Percentiles rank a stretch among this genome's conserved stretches.
phyloP scores from a whole-genome alignment of 2,888 invertebrate species.

The Limenitis camilla region DNA sequence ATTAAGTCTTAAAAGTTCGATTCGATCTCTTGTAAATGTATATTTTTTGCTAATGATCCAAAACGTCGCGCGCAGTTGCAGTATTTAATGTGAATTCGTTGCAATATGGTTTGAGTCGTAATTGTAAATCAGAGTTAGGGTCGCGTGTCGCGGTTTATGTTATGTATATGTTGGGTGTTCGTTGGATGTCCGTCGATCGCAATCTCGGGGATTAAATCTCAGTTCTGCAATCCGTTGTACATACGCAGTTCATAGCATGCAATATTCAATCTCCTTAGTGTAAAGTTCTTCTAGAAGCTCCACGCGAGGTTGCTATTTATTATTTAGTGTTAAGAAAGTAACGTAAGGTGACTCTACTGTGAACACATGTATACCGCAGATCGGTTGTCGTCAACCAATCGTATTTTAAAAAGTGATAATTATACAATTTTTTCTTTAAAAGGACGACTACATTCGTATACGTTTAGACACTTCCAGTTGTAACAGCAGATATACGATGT shows the following conservation, averaged over 20 bases:
- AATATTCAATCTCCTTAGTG: slow-evolving; percentile 69
- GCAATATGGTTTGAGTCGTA: slow-evolving; percentile 68
- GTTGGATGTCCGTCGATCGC: slow-evolving; percentile 56
- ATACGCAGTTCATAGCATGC: slow-evolving; percentile 55
- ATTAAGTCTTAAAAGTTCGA: slow-evolving; percentile 70
- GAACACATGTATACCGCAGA: slow-evolving; percentile 71
- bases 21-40: slow-evolving; percentile 75
- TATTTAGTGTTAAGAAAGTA: slow-evolving; percentile 70
- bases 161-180: slow-evolving; percentile 68
- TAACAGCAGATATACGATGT: slow-evolving; percentile 71
- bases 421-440: slow-evolving; percentile 66
- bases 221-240: slow-evolving; percentile 52
- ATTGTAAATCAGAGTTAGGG: slow-evolving; percentile 54
- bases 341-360: slow-evolving; percentile 65
- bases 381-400: slow-evolving; percentile 54
- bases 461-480: slow-evolving; percentile 76
- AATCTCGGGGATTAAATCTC: slow-evolving; percentile 74
- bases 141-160: slow-evolving; percentile 55
- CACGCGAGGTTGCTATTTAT: slow-evolving; percentile 68
- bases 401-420: slow-evolving; percentile 58
- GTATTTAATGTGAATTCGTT: slow-evolving; percentile 57
- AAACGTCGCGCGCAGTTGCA: slow-evolving; percentile 26
- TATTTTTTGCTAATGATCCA: slow-evolving; percentile 63
- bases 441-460: slow-evolving; percentile 81
- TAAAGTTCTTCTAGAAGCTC: slow-evolving; percentile 67